Base-by-base conservation (phyloP, 2,888 invertebrate species). In the Lysandra coridon region DNA sequence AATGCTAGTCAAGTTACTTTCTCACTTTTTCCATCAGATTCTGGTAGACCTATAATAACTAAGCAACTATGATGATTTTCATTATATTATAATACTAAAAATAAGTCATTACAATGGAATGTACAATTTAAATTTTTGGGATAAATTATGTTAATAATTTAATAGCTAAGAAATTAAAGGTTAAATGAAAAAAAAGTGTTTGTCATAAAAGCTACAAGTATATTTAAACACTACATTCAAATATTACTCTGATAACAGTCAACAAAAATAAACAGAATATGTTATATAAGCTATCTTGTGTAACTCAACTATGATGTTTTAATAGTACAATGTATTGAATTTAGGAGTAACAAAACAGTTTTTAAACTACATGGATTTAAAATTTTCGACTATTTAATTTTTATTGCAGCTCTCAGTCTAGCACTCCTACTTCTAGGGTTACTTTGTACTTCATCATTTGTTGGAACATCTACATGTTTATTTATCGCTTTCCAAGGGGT, bases 341-440 rank as follows among this genome's bases (percentile, higher is more conserved):
- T 44, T 7, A 1, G 44, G 7, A 44, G 7, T 4, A 23, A 69
- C 33, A 33, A 14, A 64, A 64, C 10, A 64, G 14, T 33, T 33
- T 1, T 37, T 17, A 69, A 17, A 69, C 69, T 69, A 12, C 10
- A 14, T 33, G 33, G 4, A 4, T 30, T 10, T 5, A 37, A 17
- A 53, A 12, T 76, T 30, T 2, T 23, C 1, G 12, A 57, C 80
- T 91, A 96, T 86, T 95, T 95, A 33, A 97, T 86, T 95, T 97
- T 98, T 69, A 96, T 91, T 74, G 98, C 98, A 80, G 97, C 98
- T 87, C 99, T 93, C 81, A 99, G 91, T 88, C 98, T 98, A 0
- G 99, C 99, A 79, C 98, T 98, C 84, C 99, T 95, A 86, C 98
- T 96, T 86, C 98, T 95, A 40, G 98, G 98, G 93, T 99, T 99